Evolutionary conservation across 2,888 invertebrate species (phyloP).

Genomic region (Rhagophthalmus giganteus): DNA sequence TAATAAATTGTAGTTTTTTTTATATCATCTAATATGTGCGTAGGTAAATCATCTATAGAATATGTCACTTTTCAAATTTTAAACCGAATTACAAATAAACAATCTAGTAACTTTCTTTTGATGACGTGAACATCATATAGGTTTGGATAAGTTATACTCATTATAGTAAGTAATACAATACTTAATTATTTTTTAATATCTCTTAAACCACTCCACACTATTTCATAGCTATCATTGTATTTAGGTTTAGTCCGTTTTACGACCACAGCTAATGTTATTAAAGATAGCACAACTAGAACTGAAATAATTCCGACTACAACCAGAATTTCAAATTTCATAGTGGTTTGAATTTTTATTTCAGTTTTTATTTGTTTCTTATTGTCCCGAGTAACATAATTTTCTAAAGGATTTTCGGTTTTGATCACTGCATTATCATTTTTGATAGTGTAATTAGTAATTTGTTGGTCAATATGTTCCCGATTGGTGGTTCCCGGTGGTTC

Average conservation of each 20-base stretch:
- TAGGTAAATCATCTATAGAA: no score
- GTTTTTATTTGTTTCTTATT: not conserved
- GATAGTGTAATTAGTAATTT: no score
- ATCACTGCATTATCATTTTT: not conserved
- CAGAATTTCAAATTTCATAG: conserved; percentile 4
- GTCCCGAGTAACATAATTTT: not conserved
- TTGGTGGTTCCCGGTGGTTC: no score
- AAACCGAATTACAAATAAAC: no score
- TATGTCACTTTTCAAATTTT: no score
- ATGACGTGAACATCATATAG: not conserved
- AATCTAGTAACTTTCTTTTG: no score
- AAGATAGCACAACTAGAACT: conserved; percentile 3
- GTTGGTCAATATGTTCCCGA: no score
- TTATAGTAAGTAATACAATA: no score
- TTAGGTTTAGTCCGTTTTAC: not conserved
- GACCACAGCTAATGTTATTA: conserved; percentile 7
- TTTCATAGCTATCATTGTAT: not conserved
- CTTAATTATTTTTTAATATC: no score
- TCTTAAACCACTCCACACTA: not conserved
- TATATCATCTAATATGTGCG: no score
- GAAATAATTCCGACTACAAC: conserved; percentile 3
- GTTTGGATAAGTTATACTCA: no score
- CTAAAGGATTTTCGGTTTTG: not conserved
- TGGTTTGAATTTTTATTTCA: not conserved
- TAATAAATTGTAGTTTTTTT: no score